Base-by-base conservation (phyloP, 2,888 invertebrate species). In the Microdon myrmicae region DNA sequence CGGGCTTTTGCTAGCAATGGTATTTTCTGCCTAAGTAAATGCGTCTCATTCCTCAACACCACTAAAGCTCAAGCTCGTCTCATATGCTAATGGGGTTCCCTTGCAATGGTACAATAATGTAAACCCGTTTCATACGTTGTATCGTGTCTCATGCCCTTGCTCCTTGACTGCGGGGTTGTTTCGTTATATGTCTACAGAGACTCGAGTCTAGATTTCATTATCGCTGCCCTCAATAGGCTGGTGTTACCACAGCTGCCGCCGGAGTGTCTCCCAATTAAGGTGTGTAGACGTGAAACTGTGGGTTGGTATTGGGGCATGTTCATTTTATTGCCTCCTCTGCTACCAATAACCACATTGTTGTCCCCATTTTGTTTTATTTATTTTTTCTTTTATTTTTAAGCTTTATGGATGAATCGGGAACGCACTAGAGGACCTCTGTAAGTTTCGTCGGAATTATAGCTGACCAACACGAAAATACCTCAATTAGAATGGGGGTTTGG, bases 171-270 rank as follows among this genome's bases (percentile, higher is more conserved):
- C n/a, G 25, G 31, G 17, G 44, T 31, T 45, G 44, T 45, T 37
- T 45, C 38, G 54, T 45, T 54, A 54, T 54, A 38, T 45, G 54
- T 45, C 54, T 54, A 39, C 37, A 32, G 54, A 45, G 54, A 45
- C 45, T 31, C 26, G 45, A 32, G 25, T 45, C 38, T 39, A 9
- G 45, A 45, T 44, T 54, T 54, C 54, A 54, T 54, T 54, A 54
- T 45, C 54, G 38, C 54, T 14, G 39, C 45, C 54, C 45, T 39
- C 54, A 45, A 45, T 45, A 34, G 39, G 38, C 51, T 41, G 51
- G 20, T 49, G 34, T 54, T 54, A 34, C 12, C 17, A 8, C 19
- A 17, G 10, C 17, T 10, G 2, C 19, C 35, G 14, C 16, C n/a
- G n/a, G n/a, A n/a, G n/a, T n/a, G n/a, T n/a, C n/a, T n/a, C 8